A percentile compares a stretch with the other conserved stretches of the same genome.
These are phyloP conservation scores for Matsumyia berberina DNA, from an alignment of 2,888 invertebrate species.

Conservation along the genomic window DNA sequence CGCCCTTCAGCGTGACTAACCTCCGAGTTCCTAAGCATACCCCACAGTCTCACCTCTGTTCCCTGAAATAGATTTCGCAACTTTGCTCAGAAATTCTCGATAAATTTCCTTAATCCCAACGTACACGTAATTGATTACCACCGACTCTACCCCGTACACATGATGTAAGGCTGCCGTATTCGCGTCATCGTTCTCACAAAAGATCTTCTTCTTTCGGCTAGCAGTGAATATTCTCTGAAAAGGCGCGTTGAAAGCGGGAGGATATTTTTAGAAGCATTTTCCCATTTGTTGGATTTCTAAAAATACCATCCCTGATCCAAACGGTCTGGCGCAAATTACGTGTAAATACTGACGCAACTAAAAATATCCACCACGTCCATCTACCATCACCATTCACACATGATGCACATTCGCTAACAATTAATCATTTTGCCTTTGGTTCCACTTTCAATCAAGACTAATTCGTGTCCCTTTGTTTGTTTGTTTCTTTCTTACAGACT, in stretches of 20 bases:
- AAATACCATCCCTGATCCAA: constrained; percentile 50
- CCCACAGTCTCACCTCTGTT: no score
- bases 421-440: not conserved
- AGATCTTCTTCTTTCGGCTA: not conserved
- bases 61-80: not conserved
- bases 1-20: no score
- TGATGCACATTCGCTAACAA: not conserved
- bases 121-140: constrained; percentile 49
- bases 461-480: constrained; percentile 11
- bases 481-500: constrained; percentile 80
- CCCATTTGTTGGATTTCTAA: constrained; percentile 64
- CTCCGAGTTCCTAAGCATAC: no score
- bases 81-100: constrained; percentile 10
- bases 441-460: not conserved
- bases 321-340: constrained; percentile 45
- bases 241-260: constrained; percentile 14
- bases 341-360: constrained; percentile 46
- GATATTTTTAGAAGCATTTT: constrained; percentile 66
- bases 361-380: constrained; percentile 31
- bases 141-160: constrained; percentile 16
- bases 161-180: constrained; percentile 11
- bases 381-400: constrained; percentile 10
- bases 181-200: constrained; percentile 11
- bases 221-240: constrained; percentile 3
- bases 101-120: constrained; percentile 47